A percentile compares a stretch with the other conserved stretches of the same genome.
These are phyloP conservation scores for Miniopterus natalensis DNA, from an alignment of 2,113 vertebrate genomes.

Conservation along the genomic window DNA sequence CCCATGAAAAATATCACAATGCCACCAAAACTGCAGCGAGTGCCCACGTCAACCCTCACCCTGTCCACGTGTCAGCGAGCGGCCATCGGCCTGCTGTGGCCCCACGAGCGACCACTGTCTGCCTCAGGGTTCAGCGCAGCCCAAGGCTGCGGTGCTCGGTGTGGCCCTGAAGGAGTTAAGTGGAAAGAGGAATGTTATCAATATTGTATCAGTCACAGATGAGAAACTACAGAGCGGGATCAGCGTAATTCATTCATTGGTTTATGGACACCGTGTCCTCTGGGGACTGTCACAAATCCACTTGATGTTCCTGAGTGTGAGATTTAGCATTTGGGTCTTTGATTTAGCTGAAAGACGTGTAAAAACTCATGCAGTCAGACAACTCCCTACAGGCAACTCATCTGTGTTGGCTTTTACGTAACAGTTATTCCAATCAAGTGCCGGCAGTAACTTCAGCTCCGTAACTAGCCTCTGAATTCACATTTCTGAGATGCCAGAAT, in stretches of 20 bases:
- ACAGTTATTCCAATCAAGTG: constrained; percentile 82
- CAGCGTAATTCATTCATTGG: constrained; percentile 86
- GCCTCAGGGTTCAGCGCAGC: background rate
- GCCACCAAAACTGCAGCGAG: background rate
- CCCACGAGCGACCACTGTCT: background rate
- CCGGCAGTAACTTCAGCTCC: constrained; percentile 81
- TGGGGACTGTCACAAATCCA: constrained; percentile 88
- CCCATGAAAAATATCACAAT: background rate
- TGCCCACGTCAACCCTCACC: background rate
- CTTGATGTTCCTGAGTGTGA: constrained; percentile 86
- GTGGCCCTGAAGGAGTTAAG: constrained; percentile 84
- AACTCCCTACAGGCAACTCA: constrained; percentile 85
- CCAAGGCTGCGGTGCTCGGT: constrained; percentile 8
- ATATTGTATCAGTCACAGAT: constrained; percentile 85
- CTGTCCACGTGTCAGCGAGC: background rate
- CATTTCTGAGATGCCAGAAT: constrained; percentile 20
- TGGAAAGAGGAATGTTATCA: constrained; percentile 82
- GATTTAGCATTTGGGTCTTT: constrained; percentile 89
- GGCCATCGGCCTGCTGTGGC: background rate
- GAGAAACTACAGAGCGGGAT: constrained; percentile 83
- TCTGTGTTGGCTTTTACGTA: constrained; percentile 86
- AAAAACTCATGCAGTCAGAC: constrained; percentile 87
- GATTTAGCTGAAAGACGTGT: constrained; percentile 88
- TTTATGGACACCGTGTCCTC: constrained; percentile 86
- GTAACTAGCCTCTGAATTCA: constrained; percentile 67